A percentile compares a stretch with the other conserved stretches of the same genome.
Evolutionary conservation across 2,888 invertebrate species (phyloP).

Genomic region (Pterostichus madidus): DNA sequence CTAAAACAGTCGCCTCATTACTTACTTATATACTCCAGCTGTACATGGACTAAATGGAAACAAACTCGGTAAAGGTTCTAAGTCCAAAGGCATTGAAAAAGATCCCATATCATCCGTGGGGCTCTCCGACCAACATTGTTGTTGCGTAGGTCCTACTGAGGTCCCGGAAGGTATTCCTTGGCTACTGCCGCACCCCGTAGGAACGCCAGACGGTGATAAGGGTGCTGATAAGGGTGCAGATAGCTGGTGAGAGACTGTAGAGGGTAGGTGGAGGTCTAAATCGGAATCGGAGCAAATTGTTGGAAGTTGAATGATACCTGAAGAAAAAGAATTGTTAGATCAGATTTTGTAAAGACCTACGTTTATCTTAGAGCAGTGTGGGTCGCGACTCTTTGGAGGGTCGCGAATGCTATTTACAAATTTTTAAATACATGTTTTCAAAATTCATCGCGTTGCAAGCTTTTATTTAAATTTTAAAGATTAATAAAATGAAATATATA

Average conservation of each 20-base stretch:
- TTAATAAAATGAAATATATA: no score
- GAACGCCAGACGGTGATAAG: background rate
- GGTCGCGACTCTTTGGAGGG: no score
- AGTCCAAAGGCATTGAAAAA: slow-evolving; percentile 90
- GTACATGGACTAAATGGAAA: slow-evolving; percentile 93
- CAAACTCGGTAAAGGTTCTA: slow-evolving; percentile 91
- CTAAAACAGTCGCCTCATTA: no score
- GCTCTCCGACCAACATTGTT: slow-evolving; percentile 74
- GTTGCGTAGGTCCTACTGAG: slow-evolving; percentile 15
- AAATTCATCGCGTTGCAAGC: no score
- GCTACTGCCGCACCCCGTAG: background rate
- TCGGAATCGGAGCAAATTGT: background rate
- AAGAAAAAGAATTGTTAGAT: background rate
- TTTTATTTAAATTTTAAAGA: no score
- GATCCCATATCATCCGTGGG: slow-evolving; percentile 88
- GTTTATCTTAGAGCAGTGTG: no score
- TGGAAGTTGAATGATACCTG: slow-evolving; percentile 36
- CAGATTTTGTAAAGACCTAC: background rate
- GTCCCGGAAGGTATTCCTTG: background rate
- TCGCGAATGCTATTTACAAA: no score
- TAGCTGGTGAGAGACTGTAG: background rate
- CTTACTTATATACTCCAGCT: slow-evolving; percentile 85
- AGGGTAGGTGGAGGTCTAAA: slow-evolving; percentile 4
- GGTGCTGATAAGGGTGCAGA: background rate
- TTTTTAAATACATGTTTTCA: no score